Evolutionary conservation across 2,888 invertebrate species (phyloP).

Genomic region (Apamea anceps): DNA sequence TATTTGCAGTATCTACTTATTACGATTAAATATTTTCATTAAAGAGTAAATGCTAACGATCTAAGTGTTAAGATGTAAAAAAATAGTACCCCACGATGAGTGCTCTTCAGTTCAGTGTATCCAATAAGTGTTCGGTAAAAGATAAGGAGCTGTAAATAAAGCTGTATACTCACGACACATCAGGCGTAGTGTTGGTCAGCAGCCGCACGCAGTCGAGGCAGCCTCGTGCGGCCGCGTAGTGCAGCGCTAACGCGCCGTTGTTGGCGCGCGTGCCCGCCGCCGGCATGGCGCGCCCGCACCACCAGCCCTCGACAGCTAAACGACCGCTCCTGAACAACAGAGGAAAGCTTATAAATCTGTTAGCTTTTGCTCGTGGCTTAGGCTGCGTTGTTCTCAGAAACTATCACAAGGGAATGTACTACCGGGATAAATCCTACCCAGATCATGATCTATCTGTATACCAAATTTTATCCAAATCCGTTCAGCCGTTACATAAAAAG

Average conservation of each 20-base stretch:
- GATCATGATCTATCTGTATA: no score
- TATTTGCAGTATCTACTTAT: no score
- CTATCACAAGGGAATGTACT: background rate
- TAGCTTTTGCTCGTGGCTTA: background rate
- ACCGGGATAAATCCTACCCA: no score
- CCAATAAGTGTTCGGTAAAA: background rate
- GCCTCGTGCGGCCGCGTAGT: slow-evolving; percentile 96
- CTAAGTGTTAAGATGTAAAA: no score
- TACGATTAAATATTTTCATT: no score
- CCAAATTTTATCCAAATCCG: no score
- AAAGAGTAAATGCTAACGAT: no score
- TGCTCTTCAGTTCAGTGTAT: background rate
- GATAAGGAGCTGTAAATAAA: background rate
- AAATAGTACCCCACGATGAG: no score
- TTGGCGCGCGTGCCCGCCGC: slow-evolving; percentile 86
- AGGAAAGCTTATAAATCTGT: background rate
- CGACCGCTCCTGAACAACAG: slow-evolving; percentile 83
- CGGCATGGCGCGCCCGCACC: slow-evolving; percentile 87
- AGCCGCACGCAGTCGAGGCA: slow-evolving; percentile 96
- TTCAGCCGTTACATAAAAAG: no score
- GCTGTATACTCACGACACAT: slow-evolving; percentile 92
- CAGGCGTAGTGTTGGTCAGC: slow-evolving; percentile 94
- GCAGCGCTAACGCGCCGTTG: slow-evolving; percentile 95
- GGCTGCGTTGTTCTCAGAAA: no score
- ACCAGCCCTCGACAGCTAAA: slow-evolving; percentile 88